phyloP scores from a whole-genome alignment of 2,113 vertebrate species.

The Erythrocercus mccallii region DNA sequence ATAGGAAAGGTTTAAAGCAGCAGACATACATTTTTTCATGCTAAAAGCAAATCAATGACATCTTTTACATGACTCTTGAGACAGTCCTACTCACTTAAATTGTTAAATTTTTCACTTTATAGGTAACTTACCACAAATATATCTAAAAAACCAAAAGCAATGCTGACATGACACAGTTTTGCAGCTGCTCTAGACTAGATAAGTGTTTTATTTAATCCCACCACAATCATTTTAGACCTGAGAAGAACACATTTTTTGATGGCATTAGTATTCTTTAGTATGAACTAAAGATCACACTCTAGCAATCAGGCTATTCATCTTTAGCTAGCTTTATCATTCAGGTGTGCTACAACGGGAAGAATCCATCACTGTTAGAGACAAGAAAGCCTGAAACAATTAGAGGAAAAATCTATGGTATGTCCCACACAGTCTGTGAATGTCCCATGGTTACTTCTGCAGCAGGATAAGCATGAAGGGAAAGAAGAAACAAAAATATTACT shows the following conservation, averaged over 20 bases:
- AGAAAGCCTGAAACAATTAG: background rate
- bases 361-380: background rate
- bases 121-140: background rate
- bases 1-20: background rate
- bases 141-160: background rate
- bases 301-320: background rate
- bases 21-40: background rate
- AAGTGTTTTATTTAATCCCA: background rate
- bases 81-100: background rate
- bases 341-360: background rate
- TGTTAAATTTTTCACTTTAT: background rate
- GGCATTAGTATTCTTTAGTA: background rate
- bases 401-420: background rate
- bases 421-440: background rate
- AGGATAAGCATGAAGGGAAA: background rate
- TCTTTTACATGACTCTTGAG: background rate
- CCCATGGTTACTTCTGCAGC: background rate
- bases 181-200: background rate
- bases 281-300: background rate
- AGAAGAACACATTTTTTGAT: background rate
- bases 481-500: background rate
- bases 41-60: background rate
- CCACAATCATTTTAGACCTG: background rate
- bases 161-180: background rate
- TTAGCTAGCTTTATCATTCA: background rate